Base-by-base conservation (phyloP, 2,113 vertebrate genomes). In the Merops nubicus region DNA sequence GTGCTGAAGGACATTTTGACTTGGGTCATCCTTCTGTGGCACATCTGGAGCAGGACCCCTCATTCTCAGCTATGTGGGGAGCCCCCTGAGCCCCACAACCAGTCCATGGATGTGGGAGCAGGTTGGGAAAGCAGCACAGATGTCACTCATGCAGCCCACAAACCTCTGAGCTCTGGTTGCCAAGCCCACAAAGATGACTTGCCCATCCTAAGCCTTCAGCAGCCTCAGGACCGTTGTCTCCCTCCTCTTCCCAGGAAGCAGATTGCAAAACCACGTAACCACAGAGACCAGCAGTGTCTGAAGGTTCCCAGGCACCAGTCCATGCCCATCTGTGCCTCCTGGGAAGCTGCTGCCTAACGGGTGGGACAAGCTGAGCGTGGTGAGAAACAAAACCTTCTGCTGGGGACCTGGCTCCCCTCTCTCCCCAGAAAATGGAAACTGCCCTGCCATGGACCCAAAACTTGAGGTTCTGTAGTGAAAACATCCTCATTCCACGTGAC, bases 191-290 rank as follows among this genome's bases (percentile, higher is more conserved):
- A 5, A 54, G 48, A 67, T 5, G 33, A 59, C 28, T 75, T 75
- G 57, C 62, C 79, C 45, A 48, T 68, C 69, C 64, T 34, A 74
- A 84, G 51, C 73, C 62, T 81, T 68, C 86, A 93, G 73, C 73
- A 78, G 33, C 47, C 80, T 56, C 64, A 91, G 70, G 33, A 75
- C 47, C 0, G 0, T 48, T 18, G 22, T 25, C 26, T 92, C 47
- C 23, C 28, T 91, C 29, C 56, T 63, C 79, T 96, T 91, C 80
- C 65, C 68, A 82, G 62, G 84, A 81, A 86, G 47, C 38, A 91
- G 69, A 96, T 4, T 92, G 94, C 80, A 94, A 97, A 92, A 45
- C 20, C 48, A 15, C 7, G 26, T 33, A 93, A 88, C 76, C 23
- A 0, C 76, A 65, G 89, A 20, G 83, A 83, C 31, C 8, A 77